Evolutionary conservation across 1,140 invertebrate species (phyloP).

Genomic region (Leucophenga varia): DNA sequence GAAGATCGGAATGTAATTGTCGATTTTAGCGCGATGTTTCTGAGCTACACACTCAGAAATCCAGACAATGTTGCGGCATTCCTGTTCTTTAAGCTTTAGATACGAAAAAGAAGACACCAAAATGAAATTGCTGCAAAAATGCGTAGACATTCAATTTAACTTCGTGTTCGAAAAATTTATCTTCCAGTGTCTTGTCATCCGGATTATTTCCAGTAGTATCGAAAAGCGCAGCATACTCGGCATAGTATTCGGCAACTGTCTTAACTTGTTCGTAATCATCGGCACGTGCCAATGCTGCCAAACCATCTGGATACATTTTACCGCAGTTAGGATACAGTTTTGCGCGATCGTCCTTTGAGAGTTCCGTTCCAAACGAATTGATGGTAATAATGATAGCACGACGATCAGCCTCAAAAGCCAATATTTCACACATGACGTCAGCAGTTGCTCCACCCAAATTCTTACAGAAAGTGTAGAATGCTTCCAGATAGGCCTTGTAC

Average conservation of each 20-base stretch:
- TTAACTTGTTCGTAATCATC: constrained; percentile 99
- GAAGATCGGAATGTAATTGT: constrained; percentile 99
- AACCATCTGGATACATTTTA: constrained; percentile 94
- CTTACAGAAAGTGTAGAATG: constrained; percentile 97
- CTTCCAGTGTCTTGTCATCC: constrained; percentile 98
- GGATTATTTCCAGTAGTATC: constrained; percentile 96
- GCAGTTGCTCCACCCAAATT: constrained; percentile 96
- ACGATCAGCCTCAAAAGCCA: constrained; percentile 99
- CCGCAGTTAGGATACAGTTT: constrained; percentile 98
- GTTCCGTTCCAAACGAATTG: constrained; percentile 99
- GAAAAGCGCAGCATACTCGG: constrained; percentile 95
- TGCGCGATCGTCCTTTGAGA: constrained; percentile 97
- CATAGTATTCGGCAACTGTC: constrained; percentile 97
- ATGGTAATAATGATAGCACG: constrained; percentile 99
- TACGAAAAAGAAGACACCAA: constrained; percentile 99
- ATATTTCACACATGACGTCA: constrained; percentile 99
- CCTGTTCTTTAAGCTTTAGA: constrained; percentile 98
- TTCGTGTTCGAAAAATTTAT: constrained; percentile 99
- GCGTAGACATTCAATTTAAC: constrained; percentile 95
- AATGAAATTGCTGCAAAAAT: constrained; percentile 99
- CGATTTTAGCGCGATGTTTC: constrained; percentile 98
- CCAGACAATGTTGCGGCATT: constrained; percentile 99
- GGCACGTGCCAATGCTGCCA: constrained; percentile 91
- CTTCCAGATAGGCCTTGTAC: constrained; percentile 98
- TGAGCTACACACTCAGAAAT: constrained; percentile 99